Evolutionary conservation across 2,113 vertebrate species (phyloP), one percentile per base, ranked within the genome.

Genomic region (Prochilodus magdalenae): DNA sequence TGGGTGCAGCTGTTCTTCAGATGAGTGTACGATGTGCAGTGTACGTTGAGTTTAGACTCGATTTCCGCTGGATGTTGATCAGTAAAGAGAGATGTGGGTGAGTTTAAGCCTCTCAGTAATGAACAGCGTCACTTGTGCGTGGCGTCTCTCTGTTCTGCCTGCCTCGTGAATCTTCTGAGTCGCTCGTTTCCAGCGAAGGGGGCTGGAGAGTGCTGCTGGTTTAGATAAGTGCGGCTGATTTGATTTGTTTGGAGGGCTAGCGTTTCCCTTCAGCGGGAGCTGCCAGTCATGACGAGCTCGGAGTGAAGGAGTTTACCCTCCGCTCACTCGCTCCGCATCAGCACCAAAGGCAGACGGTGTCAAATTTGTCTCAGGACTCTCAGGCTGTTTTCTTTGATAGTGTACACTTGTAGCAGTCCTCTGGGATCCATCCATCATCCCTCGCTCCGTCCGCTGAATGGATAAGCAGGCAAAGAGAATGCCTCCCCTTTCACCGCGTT

Each of bases 361-460:
- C 18, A 55, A 80, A n/a, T 70, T 71, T 79, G 77, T 70, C 30
- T 26, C 24, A 30, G 24, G 65, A 29, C 76, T 66, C 75, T 8
- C 15, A 67, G 63, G 55, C 66, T 36, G 53, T 60, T 72, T 71
- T 33, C 78, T 62, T 49, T 71, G 47, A 78, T 57, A 75, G 72
- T 80, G 49, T 73, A 84, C 63, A 82, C 14, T 76, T 24, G 49
- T 47, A 59, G 49, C 18, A 51, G 73, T 74, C 67, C 55, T 59
- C 47, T 24, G 75, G 63, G 79, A 80, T 51, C 16, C 75, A 82
- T 79, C 80, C 57, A 60, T 82, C 82, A 57, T 80, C 53, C 26
- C 24, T 80, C 26, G 67, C 60, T 73, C 3, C 63, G 71, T 82
- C 79, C 36, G 11, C 72, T 75, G 65, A 77, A 29, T 69, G 83